Percentiles rank a stretch among this genome's conserved stretches.
Evolutionary conservation across 2,797 vertebrate species (phyloP).

Genomic region (Anabacerthia variegaticeps): DNA sequence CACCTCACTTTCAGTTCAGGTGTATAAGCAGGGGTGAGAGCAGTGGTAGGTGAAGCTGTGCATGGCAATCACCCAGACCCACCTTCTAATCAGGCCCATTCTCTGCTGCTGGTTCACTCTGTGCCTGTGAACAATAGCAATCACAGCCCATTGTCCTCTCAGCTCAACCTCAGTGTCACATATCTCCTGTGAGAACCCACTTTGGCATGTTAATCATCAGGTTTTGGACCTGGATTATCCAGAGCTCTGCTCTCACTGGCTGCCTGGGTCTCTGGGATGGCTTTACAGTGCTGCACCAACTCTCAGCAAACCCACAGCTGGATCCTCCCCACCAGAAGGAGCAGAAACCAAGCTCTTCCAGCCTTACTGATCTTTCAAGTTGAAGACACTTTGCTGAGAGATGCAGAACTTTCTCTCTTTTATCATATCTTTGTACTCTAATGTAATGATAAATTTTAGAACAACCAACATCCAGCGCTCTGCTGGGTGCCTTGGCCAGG

Average conservation of each 20-base stretch:
- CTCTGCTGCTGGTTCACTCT: neutral
- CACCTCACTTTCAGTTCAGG: neutral
- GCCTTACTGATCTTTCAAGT: neutral
- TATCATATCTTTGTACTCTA: neutral
- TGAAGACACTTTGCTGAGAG: neutral
- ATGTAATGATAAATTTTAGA: constrained; percentile 20
- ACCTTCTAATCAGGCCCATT: constrained; percentile 45
- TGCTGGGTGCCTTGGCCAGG: neutral
- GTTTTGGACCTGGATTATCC: neutral
- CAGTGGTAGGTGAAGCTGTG: neutral
- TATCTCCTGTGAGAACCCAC: neutral
- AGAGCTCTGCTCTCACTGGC: neutral
- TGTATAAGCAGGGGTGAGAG: neutral
- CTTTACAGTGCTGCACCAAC: neutral
- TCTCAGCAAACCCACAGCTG: constrained; percentile 18
- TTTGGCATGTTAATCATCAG: neutral
- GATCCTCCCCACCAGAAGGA: constrained; percentile 8
- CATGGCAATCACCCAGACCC: neutral
- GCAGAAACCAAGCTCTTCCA: neutral
- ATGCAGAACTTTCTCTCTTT: constrained; percentile 21
- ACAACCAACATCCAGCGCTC: neutral
- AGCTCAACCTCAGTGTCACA: neutral
- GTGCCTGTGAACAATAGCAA: constrained; percentile 44
- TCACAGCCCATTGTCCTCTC: constrained; percentile 48
- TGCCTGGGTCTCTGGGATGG: constrained; percentile 3